These are phyloP conservation scores for Blastobasis adustella DNA, from an alignment of 2,888 invertebrate genomes.

Conservation along the genomic window DNA sequence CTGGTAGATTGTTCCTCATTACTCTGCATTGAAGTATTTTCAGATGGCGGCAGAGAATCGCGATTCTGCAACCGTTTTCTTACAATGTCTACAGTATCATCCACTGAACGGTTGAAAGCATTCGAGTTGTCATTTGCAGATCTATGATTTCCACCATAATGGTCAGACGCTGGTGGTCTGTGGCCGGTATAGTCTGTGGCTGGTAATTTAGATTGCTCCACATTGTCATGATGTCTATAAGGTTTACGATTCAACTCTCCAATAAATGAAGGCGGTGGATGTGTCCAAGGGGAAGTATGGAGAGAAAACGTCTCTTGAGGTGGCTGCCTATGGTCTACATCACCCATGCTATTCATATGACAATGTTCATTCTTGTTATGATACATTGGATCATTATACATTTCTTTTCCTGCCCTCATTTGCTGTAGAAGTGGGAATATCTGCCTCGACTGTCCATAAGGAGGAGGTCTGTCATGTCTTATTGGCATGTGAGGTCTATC, in stretches of 20 bases:
- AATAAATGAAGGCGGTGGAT: slow-evolving; percentile 25
- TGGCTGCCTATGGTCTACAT: slow-evolving; percentile 46
- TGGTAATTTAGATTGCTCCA: slow-evolving; percentile 31
- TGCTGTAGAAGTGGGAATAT: slow-evolving; percentile 24
- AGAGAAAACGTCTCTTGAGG: slow-evolving; percentile 18
- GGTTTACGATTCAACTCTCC: slow-evolving; percentile 30
- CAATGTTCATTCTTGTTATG: slow-evolving; percentile 20
- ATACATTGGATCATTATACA: slow-evolving; percentile 17
- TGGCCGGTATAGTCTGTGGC: slow-evolving; percentile 47
- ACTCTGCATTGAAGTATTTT: slow-evolving; percentile 22
- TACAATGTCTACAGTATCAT: slow-evolving; percentile 64
- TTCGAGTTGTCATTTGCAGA: slow-evolving; percentile 47
- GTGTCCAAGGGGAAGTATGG: slow-evolving; percentile 32
- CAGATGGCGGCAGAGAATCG: slow-evolving; percentile 29
- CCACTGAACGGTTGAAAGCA: slow-evolving; percentile 55
- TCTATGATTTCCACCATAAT: slow-evolving; percentile 48
- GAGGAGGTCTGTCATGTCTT: slow-evolving; percentile 30
- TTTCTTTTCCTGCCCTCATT: slow-evolving; percentile 23
- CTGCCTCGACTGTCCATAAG: slow-evolving; percentile 25
- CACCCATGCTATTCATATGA: slow-evolving; percentile 51
- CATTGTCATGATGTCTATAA: slow-evolving; percentile 24
- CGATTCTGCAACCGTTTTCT: slow-evolving; percentile 49
- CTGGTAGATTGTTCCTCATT: slow-evolving; percentile 23
- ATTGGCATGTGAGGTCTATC: slow-evolving; percentile 18
- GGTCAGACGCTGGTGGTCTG: slow-evolving; percentile 62